Evolutionary conservation across 2,113 vertebrate genomes (phyloP).

Genomic region (Aegotheles bennettii): DNA sequence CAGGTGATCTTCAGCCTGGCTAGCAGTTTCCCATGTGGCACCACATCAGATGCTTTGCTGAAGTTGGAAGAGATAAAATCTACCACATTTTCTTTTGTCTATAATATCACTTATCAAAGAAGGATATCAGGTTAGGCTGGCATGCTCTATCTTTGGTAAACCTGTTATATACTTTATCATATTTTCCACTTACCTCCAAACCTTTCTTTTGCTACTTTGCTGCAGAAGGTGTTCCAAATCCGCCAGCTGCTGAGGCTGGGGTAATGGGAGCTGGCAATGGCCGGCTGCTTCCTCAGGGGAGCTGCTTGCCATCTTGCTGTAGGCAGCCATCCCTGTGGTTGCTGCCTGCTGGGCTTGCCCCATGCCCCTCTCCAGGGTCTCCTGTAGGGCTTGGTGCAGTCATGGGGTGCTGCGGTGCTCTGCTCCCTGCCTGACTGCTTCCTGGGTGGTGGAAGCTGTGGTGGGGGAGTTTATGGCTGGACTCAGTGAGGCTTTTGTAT

Average conservation of each 20-base stretch:
- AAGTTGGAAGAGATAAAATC: constrained; percentile 44
- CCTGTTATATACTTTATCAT: constrained; percentile 39
- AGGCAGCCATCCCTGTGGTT: rapidly evolving
- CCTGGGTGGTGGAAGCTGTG: rapidly evolving
- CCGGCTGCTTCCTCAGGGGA: no score
- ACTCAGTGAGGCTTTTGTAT: rapidly evolving
- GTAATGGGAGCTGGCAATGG: not conserved
- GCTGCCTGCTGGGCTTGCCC: not conserved
- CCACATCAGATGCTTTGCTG: constrained; percentile 43
- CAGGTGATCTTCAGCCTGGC: not conserved
- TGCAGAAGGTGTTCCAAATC: not conserved
- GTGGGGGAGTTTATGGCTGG: not conserved
- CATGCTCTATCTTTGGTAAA: constrained; percentile 67
- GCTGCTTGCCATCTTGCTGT: not conserved
- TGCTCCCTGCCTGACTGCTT: not conserved
- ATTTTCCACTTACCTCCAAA: constrained; percentile 52
- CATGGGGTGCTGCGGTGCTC: not conserved
- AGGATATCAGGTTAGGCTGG: constrained; percentile 57
- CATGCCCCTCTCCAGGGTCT: not conserved
- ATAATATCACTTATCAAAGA: constrained; percentile 55
- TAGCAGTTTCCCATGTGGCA: constrained; percentile 13
- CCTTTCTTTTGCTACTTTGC: constrained; percentile 23
- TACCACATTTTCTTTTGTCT: constrained; percentile 49
- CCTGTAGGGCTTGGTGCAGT: not conserved
- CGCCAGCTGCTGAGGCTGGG: not conserved